Percentiles rank a stretch among this genome's conserved stretches.
phyloP scores from a whole-genome alignment of 2,888 invertebrate species.

The Molorchus minor region DNA sequence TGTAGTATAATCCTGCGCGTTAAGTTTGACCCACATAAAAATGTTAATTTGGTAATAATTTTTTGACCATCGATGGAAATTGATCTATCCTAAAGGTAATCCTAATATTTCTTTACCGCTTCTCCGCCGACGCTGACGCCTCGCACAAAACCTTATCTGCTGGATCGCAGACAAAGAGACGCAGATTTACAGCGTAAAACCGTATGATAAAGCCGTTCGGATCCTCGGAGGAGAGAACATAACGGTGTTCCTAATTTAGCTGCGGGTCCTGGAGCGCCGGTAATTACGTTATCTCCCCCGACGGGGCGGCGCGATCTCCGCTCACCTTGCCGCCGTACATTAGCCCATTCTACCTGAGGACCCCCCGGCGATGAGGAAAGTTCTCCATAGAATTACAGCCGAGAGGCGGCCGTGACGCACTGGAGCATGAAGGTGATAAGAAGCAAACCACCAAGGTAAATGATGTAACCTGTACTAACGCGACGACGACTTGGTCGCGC shows the following conservation, averaged over 20 bases:
- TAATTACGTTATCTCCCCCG: constrained; percentile 59
- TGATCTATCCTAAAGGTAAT: no score
- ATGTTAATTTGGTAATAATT: no score
- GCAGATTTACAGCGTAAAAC: constrained; percentile 17
- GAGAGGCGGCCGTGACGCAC: constrained; percentile 53
- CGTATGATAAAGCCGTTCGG: constrained; percentile 15
- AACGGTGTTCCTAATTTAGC: constrained; percentile 56
- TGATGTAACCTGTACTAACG: constrained; percentile 43
- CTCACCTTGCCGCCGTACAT: constrained; percentile 57
- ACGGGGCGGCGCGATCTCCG: constrained; percentile 50
- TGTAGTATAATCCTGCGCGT: no score
- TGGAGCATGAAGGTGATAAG: constrained; percentile 62
- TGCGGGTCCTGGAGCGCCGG: constrained; percentile 51
- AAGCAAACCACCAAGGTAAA: constrained; percentile 54
- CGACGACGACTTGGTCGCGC: constrained; percentile 23
- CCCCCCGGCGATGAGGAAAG: constrained; percentile 53
- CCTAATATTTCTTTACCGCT: no score
- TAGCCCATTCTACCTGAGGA: constrained; percentile 55
- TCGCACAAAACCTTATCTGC: constrained; percentile 5
- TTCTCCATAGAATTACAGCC: constrained; percentile 52
- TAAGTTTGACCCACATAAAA: no score
- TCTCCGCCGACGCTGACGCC: no score
- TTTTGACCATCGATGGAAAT: no score
- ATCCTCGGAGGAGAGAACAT: constrained; percentile 36
- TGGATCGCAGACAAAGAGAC: constrained; percentile 19